Conservation (phyloP, 2,797 vertebrate species). For the Dermochelys coriacea region DNA sequence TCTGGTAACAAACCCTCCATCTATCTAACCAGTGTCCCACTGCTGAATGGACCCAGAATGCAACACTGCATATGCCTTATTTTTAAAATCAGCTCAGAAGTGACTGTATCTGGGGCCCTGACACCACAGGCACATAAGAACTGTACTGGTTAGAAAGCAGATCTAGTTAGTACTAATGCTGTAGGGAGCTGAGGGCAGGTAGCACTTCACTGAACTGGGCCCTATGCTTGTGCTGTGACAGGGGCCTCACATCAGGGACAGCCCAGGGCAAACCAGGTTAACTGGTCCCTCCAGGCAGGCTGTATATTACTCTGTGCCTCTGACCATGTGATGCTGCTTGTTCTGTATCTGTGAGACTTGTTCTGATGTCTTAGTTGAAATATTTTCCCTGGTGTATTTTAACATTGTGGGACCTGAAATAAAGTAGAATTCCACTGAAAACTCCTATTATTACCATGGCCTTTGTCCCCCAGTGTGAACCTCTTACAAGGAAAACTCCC, state of each 20-base stretch:
- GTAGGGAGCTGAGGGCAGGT: background rate
- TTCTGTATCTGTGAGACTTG: background rate
- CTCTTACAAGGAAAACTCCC: background rate
- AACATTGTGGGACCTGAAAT: background rate
- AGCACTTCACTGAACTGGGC: background rate
- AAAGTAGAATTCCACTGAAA: background rate
- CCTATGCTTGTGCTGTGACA: rapidly evolving
- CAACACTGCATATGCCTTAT: background rate
- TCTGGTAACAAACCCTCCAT: background rate
- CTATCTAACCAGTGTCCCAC: background rate
- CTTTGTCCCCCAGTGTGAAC: rapidly evolving
- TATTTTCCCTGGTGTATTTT: background rate
- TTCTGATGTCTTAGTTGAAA: background rate
- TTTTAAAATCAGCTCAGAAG: background rate
- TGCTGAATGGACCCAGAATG: background rate
- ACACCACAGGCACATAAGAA: too few species aligned
- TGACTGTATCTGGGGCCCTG: too few species aligned
- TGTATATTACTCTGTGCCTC: rapidly evolving
- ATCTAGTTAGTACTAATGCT: background rate
- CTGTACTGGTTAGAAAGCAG: background rate
- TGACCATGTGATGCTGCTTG: background rate
- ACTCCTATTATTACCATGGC: background rate
- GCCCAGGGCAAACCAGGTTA: background rate
- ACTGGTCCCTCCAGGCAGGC: background rate
- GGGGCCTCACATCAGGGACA: background rate